Conservation (phyloP, 1,140 invertebrate genomes). For the Spodoptera frugiperda region DNA sequence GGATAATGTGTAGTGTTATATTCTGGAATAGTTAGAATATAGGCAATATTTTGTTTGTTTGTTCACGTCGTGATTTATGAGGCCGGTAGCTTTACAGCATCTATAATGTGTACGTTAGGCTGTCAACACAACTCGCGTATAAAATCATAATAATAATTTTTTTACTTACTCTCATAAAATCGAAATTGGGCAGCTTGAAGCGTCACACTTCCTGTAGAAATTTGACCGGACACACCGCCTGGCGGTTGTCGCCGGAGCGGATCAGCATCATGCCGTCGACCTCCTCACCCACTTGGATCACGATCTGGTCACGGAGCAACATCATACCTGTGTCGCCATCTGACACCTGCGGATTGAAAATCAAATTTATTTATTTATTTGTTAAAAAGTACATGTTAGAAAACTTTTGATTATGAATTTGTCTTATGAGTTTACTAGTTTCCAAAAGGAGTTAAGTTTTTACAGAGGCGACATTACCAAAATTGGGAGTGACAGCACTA, state of each 20-base stretch:
- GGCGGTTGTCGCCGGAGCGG: conserved; percentile 94
- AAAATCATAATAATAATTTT: background rate
- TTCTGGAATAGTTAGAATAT: too few relatives aligned
- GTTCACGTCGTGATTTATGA: too few relatives aligned
- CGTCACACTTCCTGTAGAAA: conserved; percentile 95
- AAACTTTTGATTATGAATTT: too few relatives aligned
- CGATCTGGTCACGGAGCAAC: conserved; percentile 90
- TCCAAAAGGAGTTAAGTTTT: too few relatives aligned
- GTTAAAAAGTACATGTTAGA: background rate
- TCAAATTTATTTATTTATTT: background rate
- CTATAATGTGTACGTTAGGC: too few relatives aligned
- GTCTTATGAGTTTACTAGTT: too few relatives aligned
- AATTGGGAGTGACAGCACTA: too few relatives aligned
- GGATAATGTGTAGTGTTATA: too few relatives aligned
- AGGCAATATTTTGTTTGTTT: too few relatives aligned
- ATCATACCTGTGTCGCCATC: conserved; percentile 89
- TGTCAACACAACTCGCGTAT: too few relatives aligned
- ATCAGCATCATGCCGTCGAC: conserved; percentile 97
- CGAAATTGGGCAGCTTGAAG: conserved; percentile 78
- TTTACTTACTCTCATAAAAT: conserved; percentile 69
- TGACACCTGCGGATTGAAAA: conserved; percentile 84
- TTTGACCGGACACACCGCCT: conserved; percentile 93
- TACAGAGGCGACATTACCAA: too few relatives aligned
- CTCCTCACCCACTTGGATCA: conserved; percentile 95
- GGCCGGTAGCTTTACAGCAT: too few relatives aligned